Evolutionary conservation across 2,888 invertebrate species (phyloP).

Genomic region (Andrena marginata): DNA sequence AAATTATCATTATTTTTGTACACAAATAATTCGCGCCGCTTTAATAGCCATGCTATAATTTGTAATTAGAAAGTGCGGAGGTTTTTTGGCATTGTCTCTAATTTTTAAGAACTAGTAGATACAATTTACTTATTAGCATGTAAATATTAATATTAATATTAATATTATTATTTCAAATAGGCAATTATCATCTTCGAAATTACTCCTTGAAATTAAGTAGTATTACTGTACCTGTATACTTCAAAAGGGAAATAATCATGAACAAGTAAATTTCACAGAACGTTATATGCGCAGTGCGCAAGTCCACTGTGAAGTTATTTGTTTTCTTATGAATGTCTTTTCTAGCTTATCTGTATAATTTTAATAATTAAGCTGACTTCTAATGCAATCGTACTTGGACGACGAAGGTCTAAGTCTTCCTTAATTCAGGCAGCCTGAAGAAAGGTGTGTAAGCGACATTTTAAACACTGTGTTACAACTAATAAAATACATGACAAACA

Average conservation of each 20-base stretch:
- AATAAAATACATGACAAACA: constrained; percentile 7
- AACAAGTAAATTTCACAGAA: not conserved
- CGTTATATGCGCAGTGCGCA: not conserved
- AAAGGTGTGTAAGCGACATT: not conserved
- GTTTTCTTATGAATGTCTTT: not conserved
- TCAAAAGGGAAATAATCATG: not conserved
- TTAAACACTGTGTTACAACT: not conserved
- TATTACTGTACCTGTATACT: not conserved
- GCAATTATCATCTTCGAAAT: not conserved
- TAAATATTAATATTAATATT: too few relatives aligned
- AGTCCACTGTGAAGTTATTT: not conserved
- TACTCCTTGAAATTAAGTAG: too few relatives aligned
- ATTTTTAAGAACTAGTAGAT: too few relatives aligned
- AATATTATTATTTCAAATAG: not conserved
- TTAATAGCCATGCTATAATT: too few relatives aligned
- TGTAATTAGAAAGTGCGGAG: too few relatives aligned
- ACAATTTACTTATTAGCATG: too few relatives aligned
- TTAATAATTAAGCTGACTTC: not conserved
- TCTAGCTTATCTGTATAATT: not conserved
- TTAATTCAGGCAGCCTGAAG: too few relatives aligned
- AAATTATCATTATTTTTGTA: too few relatives aligned
- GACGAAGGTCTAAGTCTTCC: not conserved
- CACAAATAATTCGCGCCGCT: too few relatives aligned
- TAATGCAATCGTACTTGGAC: not conserved
- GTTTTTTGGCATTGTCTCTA: too few relatives aligned